phyloP scores from a whole-genome alignment of 1,140 invertebrate species.

The Zophobas atratus region DNA sequence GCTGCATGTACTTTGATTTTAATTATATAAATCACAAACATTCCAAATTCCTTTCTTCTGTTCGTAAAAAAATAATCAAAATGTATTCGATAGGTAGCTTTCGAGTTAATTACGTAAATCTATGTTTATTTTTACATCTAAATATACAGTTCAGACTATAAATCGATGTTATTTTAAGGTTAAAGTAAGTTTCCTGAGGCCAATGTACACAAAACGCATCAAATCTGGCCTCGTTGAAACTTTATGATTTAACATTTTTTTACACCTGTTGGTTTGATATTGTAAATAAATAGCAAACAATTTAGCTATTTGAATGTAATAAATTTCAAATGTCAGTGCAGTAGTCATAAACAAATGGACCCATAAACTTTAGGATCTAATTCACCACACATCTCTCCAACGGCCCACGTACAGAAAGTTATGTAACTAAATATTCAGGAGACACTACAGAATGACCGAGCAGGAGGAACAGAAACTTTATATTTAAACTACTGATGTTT shows the following conservation, averaged over 20 bases:
- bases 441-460: background rate
- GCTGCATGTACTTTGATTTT: too few species aligned
- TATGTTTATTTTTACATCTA: slow-evolving; percentile 21
- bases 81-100: background rate
- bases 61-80: slow-evolving; percentile 12
- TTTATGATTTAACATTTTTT: slow-evolving; percentile 19
- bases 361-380: slow-evolving; percentile 10
- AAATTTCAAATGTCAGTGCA: slow-evolving; percentile 20
- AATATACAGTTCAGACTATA: slow-evolving; percentile 20
- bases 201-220: slow-evolving; percentile 9
- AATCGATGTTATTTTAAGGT: slow-evolving; percentile 26
- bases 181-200: background rate
- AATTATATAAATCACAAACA: background rate
- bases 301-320: too few species aligned
- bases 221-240: slow-evolving; percentile 4
- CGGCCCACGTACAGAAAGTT: background rate
- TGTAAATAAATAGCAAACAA: too few species aligned
- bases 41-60: background rate
- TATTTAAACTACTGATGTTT: background rate
- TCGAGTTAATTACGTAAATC: slow-evolving; percentile 31
- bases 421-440: slow-evolving; percentile 1
- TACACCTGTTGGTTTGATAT: background rate
- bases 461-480: background rate
- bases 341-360: slow-evolving; percentile 4
- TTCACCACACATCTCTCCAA: slow-evolving; percentile 4